Conservation (phyloP, 2,113 vertebrate species). For the Ranitomeya imitator region DNA sequence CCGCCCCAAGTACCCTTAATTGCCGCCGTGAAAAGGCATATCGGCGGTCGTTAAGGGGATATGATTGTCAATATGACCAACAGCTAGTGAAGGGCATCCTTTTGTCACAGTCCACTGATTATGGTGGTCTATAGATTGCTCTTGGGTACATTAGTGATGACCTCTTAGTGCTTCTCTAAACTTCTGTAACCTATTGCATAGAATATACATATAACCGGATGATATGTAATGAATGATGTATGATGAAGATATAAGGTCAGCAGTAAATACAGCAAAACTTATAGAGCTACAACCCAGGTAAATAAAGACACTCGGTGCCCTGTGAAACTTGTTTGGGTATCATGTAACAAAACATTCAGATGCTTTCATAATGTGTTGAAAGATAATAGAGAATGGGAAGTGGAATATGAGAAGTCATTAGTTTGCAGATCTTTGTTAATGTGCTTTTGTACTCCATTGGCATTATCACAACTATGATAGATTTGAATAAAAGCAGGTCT, state of each 20-base stretch:
- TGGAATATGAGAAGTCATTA: slow-evolving; percentile 29
- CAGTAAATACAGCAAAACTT: background rate
- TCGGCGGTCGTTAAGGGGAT: too few species aligned
- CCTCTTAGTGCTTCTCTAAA: too few species aligned
- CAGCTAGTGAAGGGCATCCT: too few species aligned
- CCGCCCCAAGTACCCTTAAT: too few species aligned
- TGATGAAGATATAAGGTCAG: background rate
- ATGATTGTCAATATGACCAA: too few species aligned
- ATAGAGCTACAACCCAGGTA: background rate
- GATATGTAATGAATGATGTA: too few species aligned
- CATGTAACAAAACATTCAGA: slow-evolving; percentile 22
- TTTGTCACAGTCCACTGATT: background rate
- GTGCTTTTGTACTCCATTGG: background rate
- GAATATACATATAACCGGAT: too few species aligned
- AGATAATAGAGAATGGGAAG: slow-evolving; percentile 26
- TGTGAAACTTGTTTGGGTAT: slow-evolving; percentile 20
- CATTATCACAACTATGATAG: slow-evolving; percentile 41
- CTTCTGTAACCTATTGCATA: too few species aligned
- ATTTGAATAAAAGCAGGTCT: background rate
- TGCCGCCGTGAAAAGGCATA: too few species aligned
- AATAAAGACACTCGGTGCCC: background rate
- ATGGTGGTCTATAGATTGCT: background rate
- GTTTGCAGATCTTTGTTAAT: slow-evolving; percentile 17
- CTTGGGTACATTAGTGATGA: background rate
- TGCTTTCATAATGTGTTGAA: slow-evolving; percentile 3